phyloP scores from a whole-genome alignment of 2,113 vertebrate species.

The Neolamprologus devosi region DNA sequence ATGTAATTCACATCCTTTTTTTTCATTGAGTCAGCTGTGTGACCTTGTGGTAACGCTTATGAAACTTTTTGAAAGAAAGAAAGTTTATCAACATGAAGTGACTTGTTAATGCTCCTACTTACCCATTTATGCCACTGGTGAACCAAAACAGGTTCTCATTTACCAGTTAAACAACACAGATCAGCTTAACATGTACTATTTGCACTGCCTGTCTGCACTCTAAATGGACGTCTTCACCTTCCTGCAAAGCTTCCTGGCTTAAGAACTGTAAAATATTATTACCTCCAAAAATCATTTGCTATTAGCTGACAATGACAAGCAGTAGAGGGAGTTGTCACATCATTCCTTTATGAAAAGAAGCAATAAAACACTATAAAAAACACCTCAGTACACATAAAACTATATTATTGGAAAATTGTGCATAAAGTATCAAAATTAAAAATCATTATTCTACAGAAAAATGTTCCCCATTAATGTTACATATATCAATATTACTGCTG shows the following conservation, averaged over 20 bases:
- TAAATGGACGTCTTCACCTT: not conserved
- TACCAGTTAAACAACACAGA: not conserved
- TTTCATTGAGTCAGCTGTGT: not conserved
- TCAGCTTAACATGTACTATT: not conserved
- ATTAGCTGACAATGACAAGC: not conserved
- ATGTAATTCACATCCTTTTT: not conserved
- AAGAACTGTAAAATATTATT: not conserved
- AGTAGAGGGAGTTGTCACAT: not conserved
- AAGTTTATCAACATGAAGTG: slow-evolving; percentile 4
- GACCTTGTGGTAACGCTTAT: not conserved
- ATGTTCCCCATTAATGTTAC: not conserved
- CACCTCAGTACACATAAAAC: not conserved
- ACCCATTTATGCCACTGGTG: not conserved
- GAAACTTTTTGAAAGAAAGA: not conserved
- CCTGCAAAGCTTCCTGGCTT: not conserved
- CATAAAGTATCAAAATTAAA: not conserved
- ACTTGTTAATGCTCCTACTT: not conserved
- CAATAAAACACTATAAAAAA: not conserved
- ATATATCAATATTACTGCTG: not conserved
- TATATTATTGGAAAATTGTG: not conserved
- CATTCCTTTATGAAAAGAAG: not conserved
- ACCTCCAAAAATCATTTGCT: not conserved
- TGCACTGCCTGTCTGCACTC: not conserved
- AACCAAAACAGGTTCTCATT: not conserved
- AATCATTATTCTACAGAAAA: not conserved